Base-by-base conservation (phyloP, 2,797 vertebrate species). In the Anguilla pacifica region DNA sequence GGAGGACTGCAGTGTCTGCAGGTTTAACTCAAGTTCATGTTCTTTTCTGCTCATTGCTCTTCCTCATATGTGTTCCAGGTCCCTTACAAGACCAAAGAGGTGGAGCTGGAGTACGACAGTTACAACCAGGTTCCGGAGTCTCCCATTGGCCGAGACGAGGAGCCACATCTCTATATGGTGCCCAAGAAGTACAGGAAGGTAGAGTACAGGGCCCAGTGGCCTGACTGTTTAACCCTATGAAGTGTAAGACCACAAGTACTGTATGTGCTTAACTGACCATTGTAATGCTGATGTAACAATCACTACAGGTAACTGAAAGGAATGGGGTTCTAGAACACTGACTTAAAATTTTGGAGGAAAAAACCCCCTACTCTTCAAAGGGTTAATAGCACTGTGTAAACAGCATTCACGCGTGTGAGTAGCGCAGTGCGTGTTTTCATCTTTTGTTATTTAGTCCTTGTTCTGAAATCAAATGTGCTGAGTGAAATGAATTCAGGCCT, bases 121-220 rank as follows among this genome's bases (percentile, higher is more conserved):
- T 99, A 98, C 95, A 99, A 94, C 93, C 98, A 99, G 92, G 96
- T 99, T 39, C 97, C 97, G 0, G 99, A 99, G 92, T 99, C 98
- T 39, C 98, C 98, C 0, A 97, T 98, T 2, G 99, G 99, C 0
- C 95, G 98, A 17, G 98, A 99, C 83, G 98, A 99, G 91, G 98
- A 99, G 91, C 98, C 98, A 0, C 98, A 99, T 87, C 97, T 98
- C 87, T 98, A 98, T 92, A 98, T 98, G 97, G 97, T 99, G 89
- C 96, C 97, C 88, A 99, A 99, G 94, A 99, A 99, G 92, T 99
- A 97, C 93, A 96, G 98, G 91, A 99, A 99, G 98, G 99, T 99
- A 61, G 85, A 67, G 53, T 13, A 15, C 55, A 1, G 28, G 51
- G 22, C 19, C 17, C 81, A 83, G 0, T 49, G 81, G 46, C 31